These are phyloP conservation scores for Raja brachyura DNA, from an alignment of 2,113 vertebrate species.

Conservation along the genomic window DNA sequence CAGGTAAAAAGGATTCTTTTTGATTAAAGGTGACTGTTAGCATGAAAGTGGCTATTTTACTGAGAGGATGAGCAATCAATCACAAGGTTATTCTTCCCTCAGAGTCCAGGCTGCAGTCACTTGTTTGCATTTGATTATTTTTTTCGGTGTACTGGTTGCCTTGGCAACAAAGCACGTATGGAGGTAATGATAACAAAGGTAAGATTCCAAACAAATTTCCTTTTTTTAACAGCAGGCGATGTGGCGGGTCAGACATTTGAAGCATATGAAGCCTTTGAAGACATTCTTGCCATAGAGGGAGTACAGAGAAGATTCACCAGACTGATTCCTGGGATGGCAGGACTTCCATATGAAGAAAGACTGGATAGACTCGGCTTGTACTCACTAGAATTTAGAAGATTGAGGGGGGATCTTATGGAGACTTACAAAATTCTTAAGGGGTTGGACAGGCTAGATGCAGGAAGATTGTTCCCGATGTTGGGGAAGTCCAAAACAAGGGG, in stretches of 20 bases:
- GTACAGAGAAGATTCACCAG: too few relatives aligned
- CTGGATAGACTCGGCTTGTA: too few relatives aligned
- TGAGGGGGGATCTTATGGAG: too few relatives aligned
- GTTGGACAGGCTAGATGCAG: too few relatives aligned
- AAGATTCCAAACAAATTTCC: neutral
- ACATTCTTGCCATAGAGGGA: too few relatives aligned
- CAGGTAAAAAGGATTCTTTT: neutral
- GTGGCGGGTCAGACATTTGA: neutral
- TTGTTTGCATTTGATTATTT: neutral
- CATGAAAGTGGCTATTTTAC: neutral
- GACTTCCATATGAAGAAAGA: too few relatives aligned
- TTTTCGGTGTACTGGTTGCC: neutral
- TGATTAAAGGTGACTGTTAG: neutral
- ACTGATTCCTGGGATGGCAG: too few relatives aligned
- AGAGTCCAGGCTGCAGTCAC: neutral
- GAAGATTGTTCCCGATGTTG: too few relatives aligned
- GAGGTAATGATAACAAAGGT: neutral
- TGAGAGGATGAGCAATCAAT: neutral
- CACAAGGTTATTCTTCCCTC: neutral
- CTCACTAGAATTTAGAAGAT: too few relatives aligned
- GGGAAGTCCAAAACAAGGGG: too few relatives aligned
- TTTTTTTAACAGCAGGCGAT: neutral
- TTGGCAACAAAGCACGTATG: neutral
- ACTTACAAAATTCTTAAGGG: too few relatives aligned
- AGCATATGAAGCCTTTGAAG: too few relatives aligned